Evolutionary conservation across 2,113 vertebrate genomes (phyloP).

Genomic region (Microcebus jonahi): DNA sequence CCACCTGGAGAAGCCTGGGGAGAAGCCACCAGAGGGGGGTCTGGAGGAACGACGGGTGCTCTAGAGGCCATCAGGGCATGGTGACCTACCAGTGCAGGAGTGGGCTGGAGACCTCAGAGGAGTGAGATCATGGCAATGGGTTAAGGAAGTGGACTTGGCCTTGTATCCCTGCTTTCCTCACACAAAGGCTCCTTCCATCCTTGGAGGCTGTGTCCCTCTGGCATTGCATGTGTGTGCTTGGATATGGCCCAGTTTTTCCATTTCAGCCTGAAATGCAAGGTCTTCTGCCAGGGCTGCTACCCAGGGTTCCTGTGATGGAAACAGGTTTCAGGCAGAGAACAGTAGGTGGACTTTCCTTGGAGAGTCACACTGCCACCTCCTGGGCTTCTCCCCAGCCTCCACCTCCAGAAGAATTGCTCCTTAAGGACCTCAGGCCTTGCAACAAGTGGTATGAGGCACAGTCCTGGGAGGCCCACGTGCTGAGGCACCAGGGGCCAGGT

Average conservation of each 20-base stretch:
- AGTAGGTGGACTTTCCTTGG: not conserved
- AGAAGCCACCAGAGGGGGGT: not conserved
- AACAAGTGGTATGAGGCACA: not conserved
- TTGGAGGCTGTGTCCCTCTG: not conserved
- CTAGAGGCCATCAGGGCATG: not conserved
- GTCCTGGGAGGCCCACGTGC: not conserved
- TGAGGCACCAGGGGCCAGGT: not conserved
- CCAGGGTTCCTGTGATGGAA: not conserved
- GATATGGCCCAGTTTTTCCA: not conserved
- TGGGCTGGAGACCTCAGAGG: not conserved
- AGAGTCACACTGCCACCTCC: not conserved
- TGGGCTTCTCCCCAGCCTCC: not conserved
- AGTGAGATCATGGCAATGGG: fast-evolving
- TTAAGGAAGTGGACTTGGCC: not conserved
- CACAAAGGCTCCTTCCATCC: not conserved
- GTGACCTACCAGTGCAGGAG: no score
- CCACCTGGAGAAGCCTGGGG: not conserved
- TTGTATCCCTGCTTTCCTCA: not conserved
- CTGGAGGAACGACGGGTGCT: not conserved
- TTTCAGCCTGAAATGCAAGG: not conserved
- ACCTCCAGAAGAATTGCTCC: not conserved
- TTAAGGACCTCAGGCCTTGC: not conserved
- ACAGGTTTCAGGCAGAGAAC: not conserved
- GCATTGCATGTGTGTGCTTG: not conserved
- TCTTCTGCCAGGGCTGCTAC: not conserved